Conservation (phyloP, 2,888 invertebrate genomes). For the Tupiocoris notatus region DNA sequence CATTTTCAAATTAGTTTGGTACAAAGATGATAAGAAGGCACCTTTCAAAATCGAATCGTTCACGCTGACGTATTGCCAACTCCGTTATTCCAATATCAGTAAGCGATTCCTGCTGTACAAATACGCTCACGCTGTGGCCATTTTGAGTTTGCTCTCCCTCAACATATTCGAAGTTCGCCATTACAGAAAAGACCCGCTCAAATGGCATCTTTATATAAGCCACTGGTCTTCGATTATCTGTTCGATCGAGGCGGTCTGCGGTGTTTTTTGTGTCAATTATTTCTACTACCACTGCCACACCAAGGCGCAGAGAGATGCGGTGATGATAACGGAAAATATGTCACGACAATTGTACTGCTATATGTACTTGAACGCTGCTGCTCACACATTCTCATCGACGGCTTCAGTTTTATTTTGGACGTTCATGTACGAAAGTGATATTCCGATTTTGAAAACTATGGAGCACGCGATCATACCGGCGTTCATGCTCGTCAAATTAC, state of each 20-base stretch:
- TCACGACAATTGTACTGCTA: neutral
- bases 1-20: neutral
- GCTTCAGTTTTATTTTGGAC: constrained; percentile 5
- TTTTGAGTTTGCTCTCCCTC: neutral
- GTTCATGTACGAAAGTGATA: neutral
- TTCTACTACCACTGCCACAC: constrained; percentile 8
- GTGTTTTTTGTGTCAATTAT: constrained; percentile 12
- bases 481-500: constrained; percentile 7
- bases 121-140: constrained; percentile 4
- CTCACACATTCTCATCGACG: neutral
- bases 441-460: neutral
- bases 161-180: neutral
- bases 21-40: neutral
- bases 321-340: neutral
- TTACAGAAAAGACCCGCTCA: neutral
- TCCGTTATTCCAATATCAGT: neutral
- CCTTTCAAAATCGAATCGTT: neutral
- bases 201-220: constrained; percentile 15
- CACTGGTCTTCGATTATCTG: constrained; percentile 12
- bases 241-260: neutral
- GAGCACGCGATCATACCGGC: neutral
- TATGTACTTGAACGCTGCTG: constrained; percentile 6
- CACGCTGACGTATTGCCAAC: constrained; percentile 2
- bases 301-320: neutral
- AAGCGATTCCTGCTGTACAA: constrained; percentile 5